Base-by-base conservation (phyloP, 2,797 vertebrate genomes). In the Takifugu rubripes region DNA sequence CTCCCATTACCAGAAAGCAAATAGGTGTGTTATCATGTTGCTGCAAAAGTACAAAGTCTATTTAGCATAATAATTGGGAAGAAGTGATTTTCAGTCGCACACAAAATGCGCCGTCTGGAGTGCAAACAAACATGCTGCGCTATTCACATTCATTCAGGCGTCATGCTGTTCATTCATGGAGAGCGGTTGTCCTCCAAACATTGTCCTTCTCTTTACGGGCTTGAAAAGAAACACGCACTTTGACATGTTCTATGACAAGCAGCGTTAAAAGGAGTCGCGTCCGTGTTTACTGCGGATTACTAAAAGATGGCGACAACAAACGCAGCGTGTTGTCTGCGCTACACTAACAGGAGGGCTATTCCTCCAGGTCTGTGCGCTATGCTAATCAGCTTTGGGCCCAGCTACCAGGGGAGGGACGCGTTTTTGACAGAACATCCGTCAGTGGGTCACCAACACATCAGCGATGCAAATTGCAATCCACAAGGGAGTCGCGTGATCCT, bases 301-400 rank as follows among this genome's bases (percentile, higher is more conserved):
- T 74, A 81, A 81, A 87, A 79, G 81, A 84, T 82, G 84, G 80
- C 36, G 25, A 83, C 82, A 84, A 86, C 85, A 86, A 84, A 84
- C 84, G 79, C 85, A 83, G 82, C 77, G 74, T 88, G 84, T 83
- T 62, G 70, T 78, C 70, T 81, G 83, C 64, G 66, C 64, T 56
- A 56, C 59, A 42, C 59, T 68, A 61, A 74, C 70, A 63, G 63
- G 72, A 60, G 52, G 60, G 64, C 54, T 78, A 66, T 75, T 77
- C 61, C 70, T 70, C 66, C 61, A 49, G 47, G 61, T 52, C 49
- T 75, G 79, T 59, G 80, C 86, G 85, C 86, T 15, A 5, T n/a
- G 74, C 52, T 70, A 74, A 82, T 72, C 58, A 54, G 71, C 57
- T 72, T 65, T 57, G 31, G 26, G 74, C 61, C 63, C 33, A 52